phyloP scores from a whole-genome alignment of 2,888 invertebrate genomes.

The Nemotelus nigrinus region DNA sequence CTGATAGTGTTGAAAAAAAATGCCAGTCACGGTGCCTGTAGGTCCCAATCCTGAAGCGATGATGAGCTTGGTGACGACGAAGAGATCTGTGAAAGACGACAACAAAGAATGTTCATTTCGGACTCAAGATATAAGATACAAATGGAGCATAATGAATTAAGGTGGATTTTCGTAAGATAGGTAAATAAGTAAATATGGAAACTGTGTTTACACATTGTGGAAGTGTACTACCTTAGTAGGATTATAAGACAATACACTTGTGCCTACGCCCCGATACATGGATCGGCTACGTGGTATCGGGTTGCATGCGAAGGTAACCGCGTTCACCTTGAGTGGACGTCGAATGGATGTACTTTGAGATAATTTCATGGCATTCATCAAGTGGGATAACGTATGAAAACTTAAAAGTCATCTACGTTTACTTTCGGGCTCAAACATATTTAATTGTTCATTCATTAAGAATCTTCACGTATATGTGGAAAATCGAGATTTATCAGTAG shows the following conservation, averaged over 20 bases:
- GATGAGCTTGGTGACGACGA: neutral
- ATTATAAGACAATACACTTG: neutral
- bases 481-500: too few relatives aligned
- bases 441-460: slow-evolving; percentile 23
- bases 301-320: neutral
- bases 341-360: neutral
- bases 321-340: slow-evolving; percentile 8
- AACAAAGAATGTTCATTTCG: neutral
- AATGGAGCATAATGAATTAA: slow-evolving; percentile 2
- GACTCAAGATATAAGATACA: neutral
- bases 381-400: slow-evolving; percentile 11
- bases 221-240: neutral
- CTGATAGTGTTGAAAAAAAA: neutral
- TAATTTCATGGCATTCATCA: slow-evolving; percentile 12
- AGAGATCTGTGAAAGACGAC: neutral
- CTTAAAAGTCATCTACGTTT: slow-evolving; percentile 18
- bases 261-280: neutral
- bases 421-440: neutral
- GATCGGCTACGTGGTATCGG: neutral
- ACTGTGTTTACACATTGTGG: neutral
- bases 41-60: neutral
- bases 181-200: slow-evolving; percentile 12
- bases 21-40: neutral
- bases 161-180: neutral
- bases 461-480: neutral